Conservation (phyloP, 2,888 invertebrate species). For the Campoletis raptor region DNA sequence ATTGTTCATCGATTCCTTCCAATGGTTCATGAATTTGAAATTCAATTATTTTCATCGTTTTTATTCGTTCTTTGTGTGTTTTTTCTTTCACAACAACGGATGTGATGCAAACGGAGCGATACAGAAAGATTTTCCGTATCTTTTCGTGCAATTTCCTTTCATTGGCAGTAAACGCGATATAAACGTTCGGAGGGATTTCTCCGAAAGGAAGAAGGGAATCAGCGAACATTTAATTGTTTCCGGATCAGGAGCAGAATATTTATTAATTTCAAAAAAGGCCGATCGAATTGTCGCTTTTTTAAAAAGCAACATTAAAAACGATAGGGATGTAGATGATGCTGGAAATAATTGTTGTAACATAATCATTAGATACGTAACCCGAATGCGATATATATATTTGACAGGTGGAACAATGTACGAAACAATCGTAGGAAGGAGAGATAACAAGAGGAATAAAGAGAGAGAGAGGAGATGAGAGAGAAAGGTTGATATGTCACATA, state of each 20-base stretch:
- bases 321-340: neutral
- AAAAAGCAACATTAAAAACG: neutral
- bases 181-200: neutral
- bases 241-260: neutral
- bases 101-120: too few species aligned
- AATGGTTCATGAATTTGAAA: too few species aligned
- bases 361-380: neutral
- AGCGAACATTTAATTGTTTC: neutral
- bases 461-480: conserved; percentile 10
- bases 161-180: too few species aligned
- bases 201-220: neutral
- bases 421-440: conserved; percentile 38
- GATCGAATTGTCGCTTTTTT: neutral
- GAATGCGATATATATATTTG: conserved; percentile 7
- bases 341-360: neutral
- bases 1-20: too few species aligned
- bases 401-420: conserved; percentile 18
- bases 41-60: too few species aligned
- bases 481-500: conserved; percentile 21
- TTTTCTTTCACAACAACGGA: too few species aligned
- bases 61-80: too few species aligned
- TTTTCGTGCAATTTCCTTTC: too few species aligned
- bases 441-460: conserved; percentile 3
- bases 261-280: neutral
- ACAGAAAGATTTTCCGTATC: too few species aligned